Percentiles rank a stretch among this genome's conserved stretches.
Conservation (phyloP, 1,140 invertebrate species). For the Gryllus bimaculatus region DNA sequence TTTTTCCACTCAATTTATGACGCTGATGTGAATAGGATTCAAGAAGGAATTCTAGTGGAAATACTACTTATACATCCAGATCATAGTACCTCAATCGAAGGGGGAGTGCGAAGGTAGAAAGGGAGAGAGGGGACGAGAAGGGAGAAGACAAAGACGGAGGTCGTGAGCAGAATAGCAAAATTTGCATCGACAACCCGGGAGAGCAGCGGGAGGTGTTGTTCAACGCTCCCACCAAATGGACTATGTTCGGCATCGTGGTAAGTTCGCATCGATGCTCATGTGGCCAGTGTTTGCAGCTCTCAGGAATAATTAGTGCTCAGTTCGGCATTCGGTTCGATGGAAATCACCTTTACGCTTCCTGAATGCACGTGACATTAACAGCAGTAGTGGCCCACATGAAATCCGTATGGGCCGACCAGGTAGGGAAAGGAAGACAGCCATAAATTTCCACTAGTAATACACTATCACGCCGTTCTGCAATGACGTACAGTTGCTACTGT, state of each 20-base stretch:
- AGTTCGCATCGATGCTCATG: background rate
- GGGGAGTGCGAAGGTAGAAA: background rate
- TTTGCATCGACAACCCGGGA: background rate
- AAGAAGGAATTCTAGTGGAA: no score
- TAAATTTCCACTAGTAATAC: no score
- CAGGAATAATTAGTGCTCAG: conserved; percentile 1
- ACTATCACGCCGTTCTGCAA: no score
- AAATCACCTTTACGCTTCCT: background rate
- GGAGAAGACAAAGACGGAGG: background rate
- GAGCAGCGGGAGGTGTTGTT: no score
- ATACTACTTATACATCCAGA: background rate
- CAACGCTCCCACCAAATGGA: no score
- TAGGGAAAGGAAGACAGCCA: no score
- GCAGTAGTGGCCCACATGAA: no score
- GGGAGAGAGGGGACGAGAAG: background rate
- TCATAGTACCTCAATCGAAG: background rate
- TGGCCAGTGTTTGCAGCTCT: background rate
- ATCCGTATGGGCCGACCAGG: no score
- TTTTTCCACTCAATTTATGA: background rate
- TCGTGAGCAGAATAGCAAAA: background rate
- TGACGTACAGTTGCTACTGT: no score
- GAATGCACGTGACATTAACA: no score
- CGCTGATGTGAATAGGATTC: background rate
- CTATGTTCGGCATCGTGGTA: no score
- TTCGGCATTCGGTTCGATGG: background rate